These are phyloP conservation scores for Ceyx margarethae DNA, from an alignment of 2,113 vertebrate species.

Conservation along the genomic window DNA sequence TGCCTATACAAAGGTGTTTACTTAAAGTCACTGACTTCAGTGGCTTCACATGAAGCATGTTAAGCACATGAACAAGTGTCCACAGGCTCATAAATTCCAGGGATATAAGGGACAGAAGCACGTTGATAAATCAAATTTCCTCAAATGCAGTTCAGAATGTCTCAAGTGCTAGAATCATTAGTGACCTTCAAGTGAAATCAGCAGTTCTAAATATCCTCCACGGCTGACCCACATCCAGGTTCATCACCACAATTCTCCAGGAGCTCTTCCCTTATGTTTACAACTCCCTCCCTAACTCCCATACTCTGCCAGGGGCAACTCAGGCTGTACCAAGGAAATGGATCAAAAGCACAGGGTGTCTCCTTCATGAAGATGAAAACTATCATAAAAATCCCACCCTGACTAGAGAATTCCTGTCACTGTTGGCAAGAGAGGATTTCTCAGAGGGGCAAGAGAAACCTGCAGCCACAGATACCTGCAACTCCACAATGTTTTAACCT, in stretches of 20 bases:
- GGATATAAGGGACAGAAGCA: not conserved
- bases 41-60: not conserved
- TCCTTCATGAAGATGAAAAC: not conserved
- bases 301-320: not conserved
- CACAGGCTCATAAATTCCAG: not conserved
- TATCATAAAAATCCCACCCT: not conserved
- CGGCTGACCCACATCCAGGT: not conserved
- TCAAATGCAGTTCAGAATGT: not conserved
- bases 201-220: not conserved
- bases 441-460: not conserved
- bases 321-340: not conserved
- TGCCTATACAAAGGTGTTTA: conserved; percentile 7
- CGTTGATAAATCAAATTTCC: not conserved
- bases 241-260: not conserved
- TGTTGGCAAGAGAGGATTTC: not conserved
- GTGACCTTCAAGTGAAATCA: not conserved
- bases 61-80: not conserved
- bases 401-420: not conserved
- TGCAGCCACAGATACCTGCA: not conserved
- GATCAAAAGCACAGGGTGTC: not conserved
- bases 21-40: conserved; percentile 2
- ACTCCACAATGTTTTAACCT: not conserved
- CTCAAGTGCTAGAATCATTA: not conserved
- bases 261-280: not conserved
- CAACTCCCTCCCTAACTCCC: not conserved